These are phyloP conservation scores for Pseudocheirus occidentalis DNA, from an alignment of 2,797 vertebrate species.

Conservation along the genomic window DNA sequence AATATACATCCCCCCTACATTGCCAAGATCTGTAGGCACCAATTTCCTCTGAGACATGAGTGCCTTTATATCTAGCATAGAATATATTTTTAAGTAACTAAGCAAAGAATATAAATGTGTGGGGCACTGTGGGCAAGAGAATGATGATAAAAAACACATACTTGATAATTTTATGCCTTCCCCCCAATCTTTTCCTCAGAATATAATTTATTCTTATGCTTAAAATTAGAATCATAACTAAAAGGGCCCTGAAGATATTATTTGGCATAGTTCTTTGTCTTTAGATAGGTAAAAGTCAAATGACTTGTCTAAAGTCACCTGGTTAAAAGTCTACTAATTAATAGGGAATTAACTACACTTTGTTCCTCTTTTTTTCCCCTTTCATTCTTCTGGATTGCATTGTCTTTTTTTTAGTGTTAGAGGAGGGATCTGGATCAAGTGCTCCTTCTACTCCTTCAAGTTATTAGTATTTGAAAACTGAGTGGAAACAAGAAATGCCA, in stretches of 20 bases:
- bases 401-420: background rate
- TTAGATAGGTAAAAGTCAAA: background rate
- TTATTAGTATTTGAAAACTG: background rate
- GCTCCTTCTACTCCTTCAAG: background rate
- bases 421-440: background rate
- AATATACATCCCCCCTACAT: background rate
- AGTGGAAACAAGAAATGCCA: background rate
- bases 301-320: background rate
- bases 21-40: conserved; percentile 13
- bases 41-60: background rate
- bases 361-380: background rate
- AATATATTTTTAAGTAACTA: conserved; percentile 18
- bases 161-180: background rate
- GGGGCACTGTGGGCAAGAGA: background rate
- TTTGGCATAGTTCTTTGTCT: background rate
- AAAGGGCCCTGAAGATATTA: background rate
- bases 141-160: background rate
- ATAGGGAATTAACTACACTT: background rate
- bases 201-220: background rate
- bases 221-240: background rate
- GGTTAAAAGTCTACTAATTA: background rate
- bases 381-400: background rate
- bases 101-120: background rate
- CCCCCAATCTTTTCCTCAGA: background rate
- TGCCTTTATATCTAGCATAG: background rate